Conservation (phyloP, 1,140 invertebrate genomes). For the Littorina saxatilis region DNA sequence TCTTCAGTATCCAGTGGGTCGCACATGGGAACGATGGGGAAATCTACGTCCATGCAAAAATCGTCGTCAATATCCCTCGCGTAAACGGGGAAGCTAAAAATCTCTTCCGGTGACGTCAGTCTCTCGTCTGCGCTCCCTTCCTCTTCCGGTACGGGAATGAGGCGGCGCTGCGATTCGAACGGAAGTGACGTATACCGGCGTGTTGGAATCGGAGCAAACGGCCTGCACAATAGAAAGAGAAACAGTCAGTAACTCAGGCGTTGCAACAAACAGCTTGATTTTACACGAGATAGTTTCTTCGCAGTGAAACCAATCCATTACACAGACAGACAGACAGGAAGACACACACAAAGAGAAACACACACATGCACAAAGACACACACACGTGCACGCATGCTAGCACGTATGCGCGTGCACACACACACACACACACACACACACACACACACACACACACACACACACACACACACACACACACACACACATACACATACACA, state of each 20-base stretch:
- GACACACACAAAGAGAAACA: not conserved
- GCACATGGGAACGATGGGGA: too few relatives aligned
- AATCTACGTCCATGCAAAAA: conserved; percentile 30
- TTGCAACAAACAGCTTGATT: not conserved
- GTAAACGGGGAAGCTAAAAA: conserved; percentile 39
- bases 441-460: too few relatives aligned
- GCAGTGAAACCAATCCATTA: not conserved
- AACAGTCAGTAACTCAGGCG: not conserved
- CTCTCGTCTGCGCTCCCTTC: conserved; percentile 46
- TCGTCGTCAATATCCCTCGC: conserved; percentile 16
- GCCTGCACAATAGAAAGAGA: conserved; percentile 28
- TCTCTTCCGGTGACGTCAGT: conserved; percentile 44
- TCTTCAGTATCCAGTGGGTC: too few relatives aligned
- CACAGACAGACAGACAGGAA: not conserved
- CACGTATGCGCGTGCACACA: too few relatives aligned
- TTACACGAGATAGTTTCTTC: not conserved
- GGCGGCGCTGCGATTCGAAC: conserved; percentile 43
- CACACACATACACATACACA: too few relatives aligned
- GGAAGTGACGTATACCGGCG: conserved; percentile 39
- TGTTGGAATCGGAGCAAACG: conserved; percentile 40
- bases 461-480: too few relatives aligned
- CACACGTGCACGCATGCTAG: not conserved
- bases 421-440: too few relatives aligned
- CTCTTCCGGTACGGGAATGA: conserved; percentile 50
- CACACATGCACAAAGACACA: not conserved